A percentile compares a stretch with the other conserved stretches of the same genome.
phyloP scores from a whole-genome alignment of 35 echinoderm and acorn worm genomes.

The Apostichopus parvimensis region DNA sequence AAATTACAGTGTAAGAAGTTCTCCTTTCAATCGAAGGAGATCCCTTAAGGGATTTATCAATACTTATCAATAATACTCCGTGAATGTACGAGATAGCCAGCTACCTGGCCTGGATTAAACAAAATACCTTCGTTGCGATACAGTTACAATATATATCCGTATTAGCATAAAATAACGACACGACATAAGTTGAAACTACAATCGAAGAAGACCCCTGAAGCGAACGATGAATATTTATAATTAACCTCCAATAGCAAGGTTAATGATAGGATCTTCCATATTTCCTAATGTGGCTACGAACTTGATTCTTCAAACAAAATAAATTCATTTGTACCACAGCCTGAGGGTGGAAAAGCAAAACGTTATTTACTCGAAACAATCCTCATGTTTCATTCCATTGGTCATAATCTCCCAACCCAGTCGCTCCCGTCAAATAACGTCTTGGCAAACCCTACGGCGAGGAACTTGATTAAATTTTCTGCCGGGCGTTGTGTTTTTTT shows the following conservation, averaged over 20 bases:
- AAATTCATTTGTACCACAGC: slow-evolving; percentile 43
- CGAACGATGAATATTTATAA: background rate
- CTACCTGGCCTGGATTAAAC: no score
- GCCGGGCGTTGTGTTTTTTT: slow-evolving; percentile 47
- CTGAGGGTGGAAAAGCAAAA: slow-evolving; percentile 20
- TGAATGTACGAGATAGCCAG: no score
- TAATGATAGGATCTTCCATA: slow-evolving; percentile 11
- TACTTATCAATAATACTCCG: background rate
- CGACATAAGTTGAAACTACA: background rate
- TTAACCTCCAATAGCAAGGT: background rate
- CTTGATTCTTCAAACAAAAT: slow-evolving; percentile 30
- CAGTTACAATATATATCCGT: background rate
- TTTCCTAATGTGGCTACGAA: background rate
- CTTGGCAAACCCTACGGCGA: background rate
- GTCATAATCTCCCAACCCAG: slow-evolving; percentile 36
- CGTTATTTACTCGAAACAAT: slow-evolving; percentile 37
- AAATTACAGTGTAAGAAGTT: background rate
- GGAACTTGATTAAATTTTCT: slow-evolving; percentile 42
- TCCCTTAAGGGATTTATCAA: background rate
- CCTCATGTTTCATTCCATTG: slow-evolving; percentile 47
- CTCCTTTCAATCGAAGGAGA: background rate
- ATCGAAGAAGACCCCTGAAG: slow-evolving; percentile 5
- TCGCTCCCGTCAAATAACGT: slow-evolving; percentile 49
- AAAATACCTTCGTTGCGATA: background rate
- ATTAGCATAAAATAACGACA: background rate